Conservation (phyloP, 2,797 vertebrate species). For the Sciurus vulgaris region DNA sequence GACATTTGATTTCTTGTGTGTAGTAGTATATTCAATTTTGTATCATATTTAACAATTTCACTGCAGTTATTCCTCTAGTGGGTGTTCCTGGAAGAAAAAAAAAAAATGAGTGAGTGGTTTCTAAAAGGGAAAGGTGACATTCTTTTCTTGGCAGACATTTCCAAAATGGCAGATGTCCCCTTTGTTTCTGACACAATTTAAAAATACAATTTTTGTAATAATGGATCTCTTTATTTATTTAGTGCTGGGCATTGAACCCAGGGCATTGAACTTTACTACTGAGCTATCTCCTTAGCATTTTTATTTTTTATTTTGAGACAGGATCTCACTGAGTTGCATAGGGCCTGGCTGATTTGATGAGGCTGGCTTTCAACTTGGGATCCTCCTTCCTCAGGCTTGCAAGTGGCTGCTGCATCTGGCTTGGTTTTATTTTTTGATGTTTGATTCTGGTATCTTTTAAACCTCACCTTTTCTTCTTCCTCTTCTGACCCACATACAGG, state of each 20-base stretch:
- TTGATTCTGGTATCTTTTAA: constrained; percentile 23
- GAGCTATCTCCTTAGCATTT: too few relatives aligned
- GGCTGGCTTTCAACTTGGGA: too few relatives aligned
- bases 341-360: too few relatives aligned
- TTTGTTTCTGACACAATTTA: constrained; percentile 8
- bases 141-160: constrained; percentile 30
- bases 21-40: constrained; percentile 34
- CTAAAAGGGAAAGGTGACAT: neutral
- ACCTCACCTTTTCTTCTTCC: neutral
- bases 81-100: constrained; percentile 34
- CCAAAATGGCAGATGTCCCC: neutral
- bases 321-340: too few relatives aligned
- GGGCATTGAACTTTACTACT: too few relatives aligned
- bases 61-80: neutral
- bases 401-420: too few relatives aligned
- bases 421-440: constrained; percentile 13
- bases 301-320: too few relatives aligned
- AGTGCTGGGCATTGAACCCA: too few relatives aligned
- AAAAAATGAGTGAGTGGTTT: neutral
- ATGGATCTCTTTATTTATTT: neutral
- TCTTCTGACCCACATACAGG: neutral
- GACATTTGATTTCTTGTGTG: constrained; percentile 21
- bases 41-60: constrained; percentile 20
- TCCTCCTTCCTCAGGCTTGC: too few relatives aligned
- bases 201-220: constrained; percentile 8